Base-by-base conservation (phyloP, 2,888 invertebrate genomes). In the Andrena camellia region DNA sequence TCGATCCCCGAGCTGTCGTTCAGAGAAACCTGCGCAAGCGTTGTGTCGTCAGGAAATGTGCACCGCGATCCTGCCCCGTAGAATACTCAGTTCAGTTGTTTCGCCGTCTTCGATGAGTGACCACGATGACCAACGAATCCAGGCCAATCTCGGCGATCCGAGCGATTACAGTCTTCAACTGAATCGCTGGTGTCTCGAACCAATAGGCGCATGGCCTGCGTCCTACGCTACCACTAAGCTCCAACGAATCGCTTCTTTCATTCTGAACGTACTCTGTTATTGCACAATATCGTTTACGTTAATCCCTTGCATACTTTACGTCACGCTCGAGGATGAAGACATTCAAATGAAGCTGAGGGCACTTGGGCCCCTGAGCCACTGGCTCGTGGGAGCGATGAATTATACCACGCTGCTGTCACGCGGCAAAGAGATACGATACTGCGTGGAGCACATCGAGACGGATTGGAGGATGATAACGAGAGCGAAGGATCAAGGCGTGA, bases 321-420 rank as follows among this genome's bases (percentile, higher is more conserved):
- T 88, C 0, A 68, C 87, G 3, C 29, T 92, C 1, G 83, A 86
- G 10, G 85, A 88, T 78, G 50, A 23, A 6, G 59, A 0, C 7
- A 0, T 63, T 8, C n/a, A 10, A 0, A 6, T 5, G 31, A 81
- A 73, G 7, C 31, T 92, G 6, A 87, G 75, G 20, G 74, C 77
- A 64, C 26, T 87, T 13, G 92, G 91, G 2, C 92, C 92, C 0
- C 23, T 90, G 20, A 85, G 85, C n/a, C 90, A 89, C 50, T 88
- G 88, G 63, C 10, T 89, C 0, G 87, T 90, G 83, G 88, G 88
- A 0, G 74, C 90, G 0, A 57, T 81, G 2, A 91, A 92, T 79
- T 92, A 90, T 67, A 77, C 62, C n/a, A 83, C 78, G 29, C 71
- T 92, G 6, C 42, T 90, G 1, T 17, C 70, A 1, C 87, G 83